These are phyloP conservation scores for Ecdyonurus torrentis DNA, from an alignment of 2,888 invertebrate genomes.

Conservation along the genomic window DNA sequence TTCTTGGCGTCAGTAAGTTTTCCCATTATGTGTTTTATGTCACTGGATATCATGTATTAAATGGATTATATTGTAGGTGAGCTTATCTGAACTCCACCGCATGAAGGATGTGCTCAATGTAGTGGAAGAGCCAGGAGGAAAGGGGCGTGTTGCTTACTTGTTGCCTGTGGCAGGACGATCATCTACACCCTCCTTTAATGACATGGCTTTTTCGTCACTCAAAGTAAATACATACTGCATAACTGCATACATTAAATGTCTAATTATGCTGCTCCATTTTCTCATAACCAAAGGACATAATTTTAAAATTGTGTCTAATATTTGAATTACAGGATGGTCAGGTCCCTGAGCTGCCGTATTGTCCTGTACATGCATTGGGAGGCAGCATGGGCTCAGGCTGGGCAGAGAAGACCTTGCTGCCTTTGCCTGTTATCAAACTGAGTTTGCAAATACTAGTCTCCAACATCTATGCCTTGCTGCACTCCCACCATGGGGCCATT, in stretches of 20 bases:
- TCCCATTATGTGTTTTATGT: slow-evolving; percentile 23
- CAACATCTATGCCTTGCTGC: slow-evolving; percentile 48
- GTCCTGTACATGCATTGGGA: slow-evolving; percentile 23
- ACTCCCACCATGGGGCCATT: slow-evolving; percentile 57
- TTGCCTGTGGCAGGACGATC: slow-evolving; percentile 24
- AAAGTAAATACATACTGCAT: background rate
- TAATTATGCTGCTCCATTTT: no score
- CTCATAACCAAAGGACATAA: background rate
- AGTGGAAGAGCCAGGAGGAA: slow-evolving; percentile 47
- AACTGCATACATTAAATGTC: background rate
- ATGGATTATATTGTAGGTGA: slow-evolving; percentile 24
- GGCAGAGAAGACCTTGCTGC: slow-evolving; percentile 29
- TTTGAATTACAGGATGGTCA: slow-evolving; percentile 1
- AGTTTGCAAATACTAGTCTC: slow-evolving; percentile 42
- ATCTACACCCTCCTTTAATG: slow-evolving; percentile 2
- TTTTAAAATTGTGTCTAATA: background rate
- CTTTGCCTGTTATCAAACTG: slow-evolving; percentile 38
- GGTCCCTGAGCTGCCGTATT: slow-evolving; percentile 19
- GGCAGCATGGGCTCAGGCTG: slow-evolving; percentile 22
- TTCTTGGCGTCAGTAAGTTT: slow-evolving; percentile 48
- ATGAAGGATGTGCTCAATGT: slow-evolving; percentile 62
- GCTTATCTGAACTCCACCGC: slow-evolving; percentile 51
- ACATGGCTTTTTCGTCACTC: background rate
- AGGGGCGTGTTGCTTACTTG: slow-evolving; percentile 53
- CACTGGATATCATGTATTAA: background rate